Evolutionary conservation across 2,113 vertebrate species (phyloP).

Genomic region (Periophthalmus modestus): DNA sequence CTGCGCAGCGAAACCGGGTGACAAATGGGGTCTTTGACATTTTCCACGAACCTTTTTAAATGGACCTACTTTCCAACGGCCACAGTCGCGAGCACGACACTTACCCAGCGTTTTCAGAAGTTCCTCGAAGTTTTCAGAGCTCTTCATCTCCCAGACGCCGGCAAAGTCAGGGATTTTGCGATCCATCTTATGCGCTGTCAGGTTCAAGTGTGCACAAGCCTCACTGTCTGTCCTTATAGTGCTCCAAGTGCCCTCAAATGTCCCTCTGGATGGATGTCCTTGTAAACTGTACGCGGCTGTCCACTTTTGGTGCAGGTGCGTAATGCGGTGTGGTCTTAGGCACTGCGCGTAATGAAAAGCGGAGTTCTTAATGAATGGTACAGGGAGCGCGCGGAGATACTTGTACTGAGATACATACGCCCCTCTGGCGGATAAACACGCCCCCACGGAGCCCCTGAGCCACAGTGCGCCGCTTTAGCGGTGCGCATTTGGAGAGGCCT

Average conservation of each 20-base stretch:
- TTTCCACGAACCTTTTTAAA: conserved; percentile 15
- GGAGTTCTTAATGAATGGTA: conserved; percentile 59
- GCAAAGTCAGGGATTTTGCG: conserved; percentile 85
- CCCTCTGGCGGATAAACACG: conserved; percentile 49
- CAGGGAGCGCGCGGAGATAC: conserved; percentile 32
- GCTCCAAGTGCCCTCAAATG: conserved; percentile 5
- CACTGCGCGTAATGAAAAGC: conserved; percentile 36
- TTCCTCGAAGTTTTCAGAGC: conserved; percentile 92
- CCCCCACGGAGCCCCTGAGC: conserved; percentile 42
- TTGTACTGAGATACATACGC: conserved; percentile 50
- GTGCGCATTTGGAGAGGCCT: conserved; percentile 20
- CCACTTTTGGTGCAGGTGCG: conserved; percentile 17
- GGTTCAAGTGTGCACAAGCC: conserved; percentile 31
- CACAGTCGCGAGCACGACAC: conserved; percentile 42
- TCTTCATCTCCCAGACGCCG: conserved; percentile 90
- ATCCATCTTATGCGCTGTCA: conserved; percentile 66
- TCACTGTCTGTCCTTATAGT: conserved; percentile 12
- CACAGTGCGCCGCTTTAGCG: conserved; percentile 28
- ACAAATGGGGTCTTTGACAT: conserved; percentile 51
- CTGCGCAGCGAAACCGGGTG: conserved; percentile 43
- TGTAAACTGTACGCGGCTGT: conserved; percentile 17
- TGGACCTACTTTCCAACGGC: conserved; percentile 15
- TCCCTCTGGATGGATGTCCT: not conserved
- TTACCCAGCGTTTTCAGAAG: conserved; percentile 88
- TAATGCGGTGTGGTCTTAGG: conserved; percentile 29